A percentile compares a stretch with the other conserved stretches of the same genome.
These are phyloP conservation scores for Drosophila vallismaia DNA, from an alignment of 2,888 invertebrate genomes.

Conservation along the genomic window DNA sequence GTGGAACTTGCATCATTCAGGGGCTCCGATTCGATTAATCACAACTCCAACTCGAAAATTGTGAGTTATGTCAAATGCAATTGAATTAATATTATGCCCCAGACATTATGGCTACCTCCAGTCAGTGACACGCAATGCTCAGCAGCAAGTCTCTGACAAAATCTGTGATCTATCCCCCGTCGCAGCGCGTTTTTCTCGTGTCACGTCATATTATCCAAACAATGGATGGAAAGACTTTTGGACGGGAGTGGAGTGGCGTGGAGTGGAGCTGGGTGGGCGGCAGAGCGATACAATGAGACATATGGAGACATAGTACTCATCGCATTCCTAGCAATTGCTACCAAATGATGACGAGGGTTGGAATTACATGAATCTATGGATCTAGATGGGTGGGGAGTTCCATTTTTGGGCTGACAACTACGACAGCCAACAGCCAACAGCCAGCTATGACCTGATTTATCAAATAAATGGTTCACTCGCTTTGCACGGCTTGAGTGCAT, in stretches of 20 bases:
- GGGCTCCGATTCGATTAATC: slow-evolving; percentile 51
- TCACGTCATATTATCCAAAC: slow-evolving; percentile 76
- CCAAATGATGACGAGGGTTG: slow-evolving; percentile 15
- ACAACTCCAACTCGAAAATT: slow-evolving; percentile 21
- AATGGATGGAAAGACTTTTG: slow-evolving; percentile 27
- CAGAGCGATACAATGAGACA: slow-evolving; percentile 27
- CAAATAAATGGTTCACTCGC: slow-evolving; percentile 69
- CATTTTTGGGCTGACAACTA: slow-evolving; percentile 29
- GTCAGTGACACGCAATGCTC: slow-evolving; percentile 57
- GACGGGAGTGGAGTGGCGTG: too few relatives aligned
- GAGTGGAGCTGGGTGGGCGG: not conserved
- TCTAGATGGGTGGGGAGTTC: slow-evolving; percentile 10
- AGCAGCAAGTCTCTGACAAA: not conserved
- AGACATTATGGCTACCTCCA: slow-evolving; percentile 17
- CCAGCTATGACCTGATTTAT: slow-evolving; percentile 76
- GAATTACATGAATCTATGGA: slow-evolving; percentile 9
- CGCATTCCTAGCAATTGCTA: slow-evolving; percentile 35
- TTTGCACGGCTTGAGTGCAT: slow-evolving; percentile 64
- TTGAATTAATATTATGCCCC: slow-evolving; percentile 60
- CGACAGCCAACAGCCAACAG: slow-evolving; percentile 37
- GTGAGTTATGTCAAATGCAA: slow-evolving; percentile 50
- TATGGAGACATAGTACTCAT: slow-evolving; percentile 31
- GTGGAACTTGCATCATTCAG: slow-evolving; percentile 24
- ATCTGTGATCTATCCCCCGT: slow-evolving; percentile 28
- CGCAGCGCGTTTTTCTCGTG: slow-evolving; percentile 59